Evolutionary conservation across 2,113 vertebrate genomes (phyloP), one percentile per base, ranked within the genome.

Genomic region (Mandrillus leucophaeus): DNA sequence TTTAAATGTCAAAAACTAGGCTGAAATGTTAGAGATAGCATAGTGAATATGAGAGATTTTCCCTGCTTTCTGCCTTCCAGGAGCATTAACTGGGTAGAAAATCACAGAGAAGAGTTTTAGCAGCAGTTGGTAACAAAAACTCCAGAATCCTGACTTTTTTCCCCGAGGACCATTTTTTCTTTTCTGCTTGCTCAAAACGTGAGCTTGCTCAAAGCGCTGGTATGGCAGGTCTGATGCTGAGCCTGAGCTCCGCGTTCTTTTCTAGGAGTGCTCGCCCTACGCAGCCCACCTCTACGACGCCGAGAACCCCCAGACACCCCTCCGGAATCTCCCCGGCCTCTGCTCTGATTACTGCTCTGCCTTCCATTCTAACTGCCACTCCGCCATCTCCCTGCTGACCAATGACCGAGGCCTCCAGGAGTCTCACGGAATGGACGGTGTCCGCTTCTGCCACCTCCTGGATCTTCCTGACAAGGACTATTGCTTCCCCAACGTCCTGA

Each of bases 191-290:
- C 55, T 91, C 27, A 11, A 12, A 61, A 45, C 22, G 4, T 23
- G 40, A 66, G n/a, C 45, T 45, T 45, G 45, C 45, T 45, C 45
- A 45, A 13, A 52, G 27, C 17, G 52, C 27, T 2, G 0, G 2
- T 0, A 18, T 0, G 66, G 43, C 48, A 35, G 3, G 61, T 13
- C 61, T 43, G 40, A 45, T 3, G 17, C 32, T n/a, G 30, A 68
- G 23, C 3, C 0, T 22, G 32, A 75, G 22, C 14, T 11, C 8
- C 16, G 11, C 3, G 30, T 35, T 64, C 27, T 78, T 52, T 52
- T 83, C 48, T 68, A 99, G 99, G 99, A 99, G 97, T 99, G 99
- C 94, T 99, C 99, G 22, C 99, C 99, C 0, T 99, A 99, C 0
- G 99, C 99, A 0, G 99, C 99, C 22, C 99, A 99, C 95, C 98